Percentiles rank a stretch among this genome's conserved stretches.
phyloP scores from a whole-genome alignment of 2,797 vertebrate species.

The Pempheris klunzingeri region DNA sequence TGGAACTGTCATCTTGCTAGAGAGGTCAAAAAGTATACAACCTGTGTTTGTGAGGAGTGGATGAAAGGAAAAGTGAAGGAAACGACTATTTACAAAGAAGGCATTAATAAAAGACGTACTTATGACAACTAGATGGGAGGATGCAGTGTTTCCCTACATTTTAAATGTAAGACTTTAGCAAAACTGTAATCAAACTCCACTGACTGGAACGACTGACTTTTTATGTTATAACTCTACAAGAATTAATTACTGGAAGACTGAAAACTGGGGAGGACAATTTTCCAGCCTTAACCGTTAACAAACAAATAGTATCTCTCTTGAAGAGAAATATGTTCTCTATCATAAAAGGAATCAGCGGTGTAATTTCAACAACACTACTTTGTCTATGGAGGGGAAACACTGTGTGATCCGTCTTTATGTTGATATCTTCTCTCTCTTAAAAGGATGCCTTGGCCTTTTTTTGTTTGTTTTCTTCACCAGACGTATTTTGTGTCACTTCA shows the following conservation, averaged over 20 bases:
- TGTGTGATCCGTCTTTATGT: conserved; percentile 32
- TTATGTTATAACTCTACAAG: background rate
- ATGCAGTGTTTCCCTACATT: conserved; percentile 49
- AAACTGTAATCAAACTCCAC: background rate
- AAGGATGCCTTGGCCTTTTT: conserved; percentile 47
- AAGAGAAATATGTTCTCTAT: conserved; percentile 1
- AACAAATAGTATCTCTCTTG: background rate
- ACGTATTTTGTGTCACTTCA: background rate
- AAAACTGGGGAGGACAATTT: background rate
- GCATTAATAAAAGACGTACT: background rate
- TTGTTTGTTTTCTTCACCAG: background rate
- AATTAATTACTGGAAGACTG: conserved; percentile 6
- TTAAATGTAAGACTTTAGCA: background rate
- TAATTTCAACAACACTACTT: conserved; percentile 1
- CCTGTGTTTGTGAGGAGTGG: conserved; percentile 17
- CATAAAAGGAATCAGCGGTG: background rate
- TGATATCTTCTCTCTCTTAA: conserved; percentile 35
- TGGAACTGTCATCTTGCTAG: background rate
- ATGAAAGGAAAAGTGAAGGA: conserved; percentile 45
- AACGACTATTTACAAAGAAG: conserved; percentile 14
- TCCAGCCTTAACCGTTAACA: background rate
- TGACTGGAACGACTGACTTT: no score
- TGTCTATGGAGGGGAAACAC: conserved; percentile 41
- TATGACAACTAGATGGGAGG: conserved; percentile 25
- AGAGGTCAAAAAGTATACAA: conserved; percentile 11